Conservation (phyloP, 2,113 vertebrate species). For the Empidonax traillii region DNA sequence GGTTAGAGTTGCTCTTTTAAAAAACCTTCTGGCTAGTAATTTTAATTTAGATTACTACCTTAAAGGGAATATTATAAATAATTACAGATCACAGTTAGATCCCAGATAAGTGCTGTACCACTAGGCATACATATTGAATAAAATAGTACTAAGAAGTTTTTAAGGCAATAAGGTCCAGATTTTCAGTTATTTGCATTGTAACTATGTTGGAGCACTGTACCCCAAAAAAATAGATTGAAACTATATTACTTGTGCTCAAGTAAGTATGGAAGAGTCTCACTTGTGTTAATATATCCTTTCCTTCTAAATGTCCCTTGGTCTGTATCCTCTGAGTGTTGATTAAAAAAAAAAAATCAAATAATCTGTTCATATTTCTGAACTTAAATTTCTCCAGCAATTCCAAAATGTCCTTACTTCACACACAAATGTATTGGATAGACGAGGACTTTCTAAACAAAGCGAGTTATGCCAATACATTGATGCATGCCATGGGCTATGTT, state of each 20-base stretch:
- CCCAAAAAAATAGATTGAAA: background rate
- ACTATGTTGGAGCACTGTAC: background rate
- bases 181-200: background rate
- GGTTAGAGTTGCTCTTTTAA: background rate
- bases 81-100: conserved; percentile 60
- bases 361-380: background rate
- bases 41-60: conserved; percentile 62
- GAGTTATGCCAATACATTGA: background rate
- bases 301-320: background rate
- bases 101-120: conserved; percentile 22
- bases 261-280: background rate
- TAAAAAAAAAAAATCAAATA: background rate
- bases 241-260: background rate
- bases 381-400: background rate
- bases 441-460: background rate
- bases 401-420: background rate
- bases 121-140: conserved; percentile 28
- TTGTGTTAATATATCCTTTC: background rate
- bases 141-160: background rate
- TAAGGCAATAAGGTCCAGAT: background rate
- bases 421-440: background rate
- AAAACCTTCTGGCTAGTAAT: conserved; percentile 54
- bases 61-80: conserved; percentile 62
- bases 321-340: background rate
- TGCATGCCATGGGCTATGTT: background rate